A percentile compares a stretch with the other conserved stretches of the same genome.
phyloP scores from a whole-genome alignment of 1,140 invertebrate genomes.

The Drosophila equinoxialis region DNA sequence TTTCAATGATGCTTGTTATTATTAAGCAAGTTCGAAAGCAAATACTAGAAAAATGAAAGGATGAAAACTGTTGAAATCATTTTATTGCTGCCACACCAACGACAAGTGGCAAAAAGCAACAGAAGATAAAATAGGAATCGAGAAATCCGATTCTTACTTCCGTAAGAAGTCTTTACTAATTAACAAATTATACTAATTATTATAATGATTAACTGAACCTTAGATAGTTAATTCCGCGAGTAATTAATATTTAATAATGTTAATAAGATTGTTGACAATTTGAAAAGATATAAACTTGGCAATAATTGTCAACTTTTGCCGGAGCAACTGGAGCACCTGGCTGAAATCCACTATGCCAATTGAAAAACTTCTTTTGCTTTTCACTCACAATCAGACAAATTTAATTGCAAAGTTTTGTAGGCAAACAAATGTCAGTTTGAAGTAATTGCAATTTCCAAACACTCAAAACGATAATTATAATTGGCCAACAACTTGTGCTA shows the following conservation, averaged over 20 bases:
- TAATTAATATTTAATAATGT: no score
- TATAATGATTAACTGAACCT: no score
- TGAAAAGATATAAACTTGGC: neutral
- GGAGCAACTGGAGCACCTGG: neutral
- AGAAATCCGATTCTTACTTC: no score
- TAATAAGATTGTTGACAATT: no score
- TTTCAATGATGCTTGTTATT: neutral
- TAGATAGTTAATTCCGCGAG: no score
- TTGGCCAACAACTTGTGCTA: slow-evolving; percentile 22
- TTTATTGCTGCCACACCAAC: neutral
- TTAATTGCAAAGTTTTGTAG: slow-evolving; percentile 38
- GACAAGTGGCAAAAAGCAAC: neutral
- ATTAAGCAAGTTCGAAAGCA: neutral
- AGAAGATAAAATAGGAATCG: neutral
- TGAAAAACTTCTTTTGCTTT: slow-evolving; percentile 48
- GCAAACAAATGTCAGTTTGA: slow-evolving; percentile 27
- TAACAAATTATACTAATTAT: no score
- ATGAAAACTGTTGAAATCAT: slow-evolving; percentile 4
- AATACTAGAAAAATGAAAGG: slow-evolving; percentile 5
- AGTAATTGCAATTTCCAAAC: slow-evolving; percentile 33
- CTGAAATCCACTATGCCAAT: slow-evolving; percentile 30
- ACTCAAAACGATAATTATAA: slow-evolving; percentile 44
- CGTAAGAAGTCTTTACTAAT: no score
- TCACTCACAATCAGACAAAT: slow-evolving; percentile 7
- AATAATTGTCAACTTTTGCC: neutral